Percentiles rank a stretch among this genome's conserved stretches.
phyloP scores from a whole-genome alignment of 1,140 invertebrate genomes.

The Leptinotarsa lineolata region DNA sequence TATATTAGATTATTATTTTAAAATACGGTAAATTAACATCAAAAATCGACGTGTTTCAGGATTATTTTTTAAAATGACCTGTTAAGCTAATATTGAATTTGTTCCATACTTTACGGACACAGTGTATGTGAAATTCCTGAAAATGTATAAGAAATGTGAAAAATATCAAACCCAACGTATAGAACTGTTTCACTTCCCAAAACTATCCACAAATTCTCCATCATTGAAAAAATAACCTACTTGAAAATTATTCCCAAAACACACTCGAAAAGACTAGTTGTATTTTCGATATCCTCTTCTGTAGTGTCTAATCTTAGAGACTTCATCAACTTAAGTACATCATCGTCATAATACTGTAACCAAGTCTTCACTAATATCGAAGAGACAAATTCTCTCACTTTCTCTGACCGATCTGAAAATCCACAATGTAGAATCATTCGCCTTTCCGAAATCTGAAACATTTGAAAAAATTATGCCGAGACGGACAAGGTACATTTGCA shows the following conservation, averaged over 20 bases:
- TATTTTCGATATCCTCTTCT: slow-evolving; percentile 30
- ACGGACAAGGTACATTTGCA: too few species aligned
- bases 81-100: too few species aligned
- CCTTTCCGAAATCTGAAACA: slow-evolving; percentile 30
- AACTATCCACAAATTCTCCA: neutral
- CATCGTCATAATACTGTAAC: slow-evolving; percentile 25
- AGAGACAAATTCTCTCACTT: slow-evolving; percentile 26
- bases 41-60: too few species aligned
- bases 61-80: too few species aligned
- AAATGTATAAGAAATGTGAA: neutral
- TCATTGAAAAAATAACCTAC: slow-evolving; percentile 16
- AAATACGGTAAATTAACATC: too few species aligned
- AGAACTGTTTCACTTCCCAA: too few species aligned
- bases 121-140: too few species aligned
- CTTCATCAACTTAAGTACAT: slow-evolving; percentile 30
- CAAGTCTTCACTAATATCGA: slow-evolving; percentile 24
- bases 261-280: slow-evolving; percentile 23
- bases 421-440: slow-evolving; percentile 23
- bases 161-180: neutral
- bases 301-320: slow-evolving; percentile 31
- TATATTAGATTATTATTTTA: too few species aligned
- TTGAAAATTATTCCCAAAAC: slow-evolving; percentile 30
- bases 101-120: too few species aligned
- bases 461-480: neutral
- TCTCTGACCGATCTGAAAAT: slow-evolving; percentile 24